Percentiles rank a stretch among this genome's conserved stretches.
These are phyloP conservation scores for Pseudochirops cupreus DNA, from an alignment of 2,797 vertebrate genomes.

Conservation along the genomic window DNA sequence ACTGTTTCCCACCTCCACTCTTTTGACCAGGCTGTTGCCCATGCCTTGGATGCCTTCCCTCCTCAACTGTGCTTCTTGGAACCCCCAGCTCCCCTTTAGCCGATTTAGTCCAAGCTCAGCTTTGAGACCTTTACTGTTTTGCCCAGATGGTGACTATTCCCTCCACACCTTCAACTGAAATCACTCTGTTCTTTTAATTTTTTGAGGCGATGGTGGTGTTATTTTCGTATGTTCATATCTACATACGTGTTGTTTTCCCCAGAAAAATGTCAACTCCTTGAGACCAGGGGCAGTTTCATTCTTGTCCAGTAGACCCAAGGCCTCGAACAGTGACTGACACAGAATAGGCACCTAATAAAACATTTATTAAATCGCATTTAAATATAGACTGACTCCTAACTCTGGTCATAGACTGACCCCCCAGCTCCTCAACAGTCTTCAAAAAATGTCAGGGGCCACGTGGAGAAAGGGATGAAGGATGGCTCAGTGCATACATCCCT, in stretches of 20 bases:
- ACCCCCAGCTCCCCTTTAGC: not conserved
- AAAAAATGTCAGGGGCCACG: not conserved
- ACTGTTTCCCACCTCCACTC: not conserved
- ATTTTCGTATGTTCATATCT: not conserved
- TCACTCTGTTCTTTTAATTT: not conserved
- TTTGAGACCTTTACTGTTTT: not conserved
- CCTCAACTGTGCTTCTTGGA: not conserved
- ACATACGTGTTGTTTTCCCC: too few species aligned
- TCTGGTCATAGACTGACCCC: conserved; percentile 33
- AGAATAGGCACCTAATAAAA: not conserved
- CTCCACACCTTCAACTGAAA: not conserved
- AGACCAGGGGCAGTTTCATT: not conserved
- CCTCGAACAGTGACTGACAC: not conserved
- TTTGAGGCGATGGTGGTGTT: too few species aligned
- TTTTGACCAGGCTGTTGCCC: not conserved
- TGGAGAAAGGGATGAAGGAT: not conserved
- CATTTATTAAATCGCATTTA: not conserved
- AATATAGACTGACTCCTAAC: not conserved
- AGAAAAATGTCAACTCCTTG: not conserved
- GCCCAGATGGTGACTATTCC: not conserved
- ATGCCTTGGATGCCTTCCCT: not conserved
- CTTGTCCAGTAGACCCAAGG: not conserved
- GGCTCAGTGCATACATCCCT: not conserved
- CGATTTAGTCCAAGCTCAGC: not conserved
- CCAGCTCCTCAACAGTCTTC: conserved; percentile 17